A percentile compares a stretch with the other conserved stretches of the same genome.
These are phyloP conservation scores for Chaenodraco wilsoni DNA, from an alignment of 2,797 vertebrate genomes.

Conservation along the genomic window DNA sequence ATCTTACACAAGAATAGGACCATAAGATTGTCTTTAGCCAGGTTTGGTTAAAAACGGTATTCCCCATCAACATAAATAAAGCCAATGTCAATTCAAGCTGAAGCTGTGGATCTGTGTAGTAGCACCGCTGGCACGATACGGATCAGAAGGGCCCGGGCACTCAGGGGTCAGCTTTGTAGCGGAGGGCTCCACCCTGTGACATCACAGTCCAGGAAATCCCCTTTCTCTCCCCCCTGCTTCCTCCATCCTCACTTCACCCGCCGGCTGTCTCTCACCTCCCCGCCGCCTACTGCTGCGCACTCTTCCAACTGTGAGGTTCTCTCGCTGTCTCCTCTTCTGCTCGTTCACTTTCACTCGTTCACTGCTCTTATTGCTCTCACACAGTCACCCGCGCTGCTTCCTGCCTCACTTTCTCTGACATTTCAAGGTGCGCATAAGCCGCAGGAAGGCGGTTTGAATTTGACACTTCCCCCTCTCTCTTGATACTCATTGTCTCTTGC, in stretches of 20 bases:
- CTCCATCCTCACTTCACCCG: conserved; percentile 8
- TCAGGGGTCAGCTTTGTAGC: conserved; percentile 46
- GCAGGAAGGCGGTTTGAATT: conserved; percentile 26
- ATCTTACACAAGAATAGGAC: not conserved
- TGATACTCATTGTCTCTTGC: conserved; percentile 25
- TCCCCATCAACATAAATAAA: not conserved
- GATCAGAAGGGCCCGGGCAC: conserved; percentile 17
- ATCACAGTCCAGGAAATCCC: conserved; percentile 41
- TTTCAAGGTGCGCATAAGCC: conserved; percentile 37
- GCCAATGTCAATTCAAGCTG: not conserved
- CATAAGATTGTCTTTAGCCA: not conserved
- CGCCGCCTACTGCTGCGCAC: conserved; percentile 7
- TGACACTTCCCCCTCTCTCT: conserved; percentile 36
- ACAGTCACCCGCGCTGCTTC: conserved; percentile 9
- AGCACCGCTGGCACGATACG: conserved; percentile 17
- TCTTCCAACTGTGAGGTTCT: not conserved
- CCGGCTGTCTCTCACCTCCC: conserved; percentile 19
- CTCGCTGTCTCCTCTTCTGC: conserved; percentile 19
- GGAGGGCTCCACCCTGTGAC: conserved; percentile 38
- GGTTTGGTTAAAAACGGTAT: not conserved
- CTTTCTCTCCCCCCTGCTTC: not conserved
- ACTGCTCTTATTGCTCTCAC: conserved; percentile 27
- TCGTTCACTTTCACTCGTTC: conserved; percentile 31
- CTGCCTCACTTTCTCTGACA: conserved; percentile 43
- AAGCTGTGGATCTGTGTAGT: not conserved